A percentile compares a stretch with the other conserved stretches of the same genome.
These are phyloP conservation scores for Melipona beecheii DNA, from an alignment of 2,888 invertebrate species.

Conservation along the genomic window DNA sequence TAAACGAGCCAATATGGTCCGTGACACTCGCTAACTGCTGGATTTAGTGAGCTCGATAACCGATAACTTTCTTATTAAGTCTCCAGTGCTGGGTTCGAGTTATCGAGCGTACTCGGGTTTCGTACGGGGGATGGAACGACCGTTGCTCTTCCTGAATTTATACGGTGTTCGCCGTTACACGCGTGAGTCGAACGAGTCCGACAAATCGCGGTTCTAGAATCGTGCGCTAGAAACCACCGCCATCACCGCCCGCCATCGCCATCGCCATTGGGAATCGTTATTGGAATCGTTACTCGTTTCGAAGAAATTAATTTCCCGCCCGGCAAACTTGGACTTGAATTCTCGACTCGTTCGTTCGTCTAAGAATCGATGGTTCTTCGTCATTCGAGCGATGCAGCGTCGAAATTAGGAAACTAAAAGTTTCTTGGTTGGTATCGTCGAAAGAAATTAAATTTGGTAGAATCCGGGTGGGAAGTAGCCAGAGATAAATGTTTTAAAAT, in stretches of 20 bases:
- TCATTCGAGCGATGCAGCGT: not conserved
- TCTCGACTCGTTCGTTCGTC: not conserved
- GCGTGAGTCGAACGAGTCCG: slow-evolving; percentile 21
- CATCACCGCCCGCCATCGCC: no score
- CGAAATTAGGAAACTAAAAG: not conserved
- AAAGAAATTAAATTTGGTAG: not conserved
- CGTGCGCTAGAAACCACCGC: not conserved
- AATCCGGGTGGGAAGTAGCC: not conserved
- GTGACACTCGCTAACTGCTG: slow-evolving; percentile 77
- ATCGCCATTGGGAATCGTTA: not conserved
- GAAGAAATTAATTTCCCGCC: slow-evolving; percentile 1
- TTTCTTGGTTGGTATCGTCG: no score
- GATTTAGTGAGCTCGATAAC: slow-evolving; percentile 79
- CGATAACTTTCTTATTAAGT: slow-evolving; percentile 80
- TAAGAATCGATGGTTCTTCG: not conserved
- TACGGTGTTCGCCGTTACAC: slow-evolving; percentile 31
- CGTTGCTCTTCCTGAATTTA: slow-evolving; percentile 53
- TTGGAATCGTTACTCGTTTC: not conserved
- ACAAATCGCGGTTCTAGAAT: not conserved
- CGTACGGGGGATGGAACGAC: not conserved
- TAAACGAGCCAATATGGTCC: slow-evolving; percentile 80
- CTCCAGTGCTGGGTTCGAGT: slow-evolving; percentile 55
- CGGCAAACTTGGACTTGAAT: not conserved
- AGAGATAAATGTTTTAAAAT: not conserved
- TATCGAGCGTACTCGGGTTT: slow-evolving; percentile 57